Conservation (phyloP, 2,797 vertebrate species). For the Graptemys geographica region DNA sequence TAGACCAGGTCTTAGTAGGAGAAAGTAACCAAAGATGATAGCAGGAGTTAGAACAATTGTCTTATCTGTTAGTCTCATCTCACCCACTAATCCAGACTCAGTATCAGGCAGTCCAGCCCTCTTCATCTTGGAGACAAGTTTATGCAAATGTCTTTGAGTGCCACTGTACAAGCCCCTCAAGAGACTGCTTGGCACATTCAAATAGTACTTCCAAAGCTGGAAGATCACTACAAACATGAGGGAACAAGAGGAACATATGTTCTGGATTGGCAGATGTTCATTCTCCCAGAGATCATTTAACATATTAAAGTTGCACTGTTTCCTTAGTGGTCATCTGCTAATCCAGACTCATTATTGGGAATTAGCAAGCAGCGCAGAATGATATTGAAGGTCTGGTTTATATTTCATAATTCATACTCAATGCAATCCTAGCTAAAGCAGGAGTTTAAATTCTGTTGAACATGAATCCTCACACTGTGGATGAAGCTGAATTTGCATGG, state of each 20-base stretch:
- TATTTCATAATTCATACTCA: neutral
- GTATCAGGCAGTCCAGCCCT: neutral
- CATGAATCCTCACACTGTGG: neutral
- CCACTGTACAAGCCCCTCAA: neutral
- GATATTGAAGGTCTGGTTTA: neutral
- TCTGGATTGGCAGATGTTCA: neutral
- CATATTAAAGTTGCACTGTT: slow-evolving; percentile 36
- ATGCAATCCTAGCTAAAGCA: neutral
- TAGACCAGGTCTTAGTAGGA: neutral
- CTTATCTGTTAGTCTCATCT: neutral
- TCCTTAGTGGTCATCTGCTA: neutral
- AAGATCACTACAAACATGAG: neutral
- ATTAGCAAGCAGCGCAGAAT: neutral
- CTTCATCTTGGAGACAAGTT: slow-evolving; percentile 7
- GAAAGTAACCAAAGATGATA: slow-evolving; percentile 38
- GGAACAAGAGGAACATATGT: neutral
- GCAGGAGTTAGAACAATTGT: neutral
- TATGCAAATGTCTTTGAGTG: neutral
- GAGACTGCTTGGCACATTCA: neutral
- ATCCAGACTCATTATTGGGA: neutral
- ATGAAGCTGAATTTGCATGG: slow-evolving; percentile 5
- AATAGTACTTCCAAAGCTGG: neutral
- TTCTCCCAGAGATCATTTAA: neutral
- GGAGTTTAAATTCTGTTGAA: neutral
- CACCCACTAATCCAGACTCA: neutral